A percentile compares a stretch with the other conserved stretches of the same genome.
phyloP scores from a whole-genome alignment of 2,888 invertebrate species.

The Orchesellides sinensis region DNA sequence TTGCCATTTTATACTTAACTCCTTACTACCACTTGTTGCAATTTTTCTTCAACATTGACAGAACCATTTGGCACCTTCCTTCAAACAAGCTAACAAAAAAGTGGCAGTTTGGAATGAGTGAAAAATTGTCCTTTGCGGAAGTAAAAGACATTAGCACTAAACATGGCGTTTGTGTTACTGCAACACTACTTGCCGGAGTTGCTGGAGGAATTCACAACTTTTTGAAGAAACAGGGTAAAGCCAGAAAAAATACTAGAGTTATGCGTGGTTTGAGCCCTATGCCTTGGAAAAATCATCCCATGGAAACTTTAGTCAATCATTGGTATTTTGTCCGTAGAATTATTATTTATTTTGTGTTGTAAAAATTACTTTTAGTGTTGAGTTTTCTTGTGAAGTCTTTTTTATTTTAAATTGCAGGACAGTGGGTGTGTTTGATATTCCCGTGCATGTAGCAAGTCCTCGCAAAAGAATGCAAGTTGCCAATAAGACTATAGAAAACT shows the following conservation, averaged over 20 bases:
- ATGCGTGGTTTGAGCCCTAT: constrained; percentile 68
- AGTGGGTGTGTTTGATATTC: constrained; percentile 58
- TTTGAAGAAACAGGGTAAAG: constrained; percentile 57
- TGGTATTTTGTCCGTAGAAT: constrained; percentile 42
- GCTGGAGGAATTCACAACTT: constrained; percentile 71
- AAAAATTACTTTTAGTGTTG: too few relatives aligned
- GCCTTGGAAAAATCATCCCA: constrained; percentile 68
- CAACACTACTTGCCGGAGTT: constrained; percentile 69
- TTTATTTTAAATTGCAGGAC: constrained; percentile 48
- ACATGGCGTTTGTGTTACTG: constrained; percentile 62
- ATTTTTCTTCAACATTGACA: constrained; percentile 68
- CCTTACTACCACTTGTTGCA: constrained; percentile 66
- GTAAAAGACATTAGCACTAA: constrained; percentile 61
- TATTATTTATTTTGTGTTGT: background rate
- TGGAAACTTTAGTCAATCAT: constrained; percentile 64
- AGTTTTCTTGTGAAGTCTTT: background rate
- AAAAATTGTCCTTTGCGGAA: constrained; percentile 57
- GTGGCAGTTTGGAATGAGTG: constrained; percentile 60
- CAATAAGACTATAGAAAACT: constrained; percentile 19
- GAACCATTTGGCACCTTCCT: constrained; percentile 71
- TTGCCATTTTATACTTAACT: constrained; percentile 45
- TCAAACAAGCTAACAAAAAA: constrained; percentile 48
- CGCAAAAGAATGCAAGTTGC: constrained; percentile 43
- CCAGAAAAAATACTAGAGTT: constrained; percentile 42
- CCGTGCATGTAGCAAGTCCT: constrained; percentile 40